Conservation (phyloP, 2,113 vertebrate species). For the Orycteropus afer region DNA sequence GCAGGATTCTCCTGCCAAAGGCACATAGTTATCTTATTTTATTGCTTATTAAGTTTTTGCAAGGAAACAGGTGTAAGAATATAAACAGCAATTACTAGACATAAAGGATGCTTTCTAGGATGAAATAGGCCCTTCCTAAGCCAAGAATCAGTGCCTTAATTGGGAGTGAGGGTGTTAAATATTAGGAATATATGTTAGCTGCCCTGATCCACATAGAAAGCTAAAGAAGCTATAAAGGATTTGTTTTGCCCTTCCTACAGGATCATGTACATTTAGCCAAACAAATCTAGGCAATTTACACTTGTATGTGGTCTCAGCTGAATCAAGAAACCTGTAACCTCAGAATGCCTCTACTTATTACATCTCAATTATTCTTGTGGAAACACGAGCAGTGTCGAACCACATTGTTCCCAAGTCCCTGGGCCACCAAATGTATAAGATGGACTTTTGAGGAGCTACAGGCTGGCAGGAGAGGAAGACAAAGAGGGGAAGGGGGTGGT, state of each 20-base stretch:
- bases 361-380: constrained; percentile 90
- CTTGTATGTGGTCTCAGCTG: constrained; percentile 84
- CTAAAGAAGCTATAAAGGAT: constrained; percentile 59
- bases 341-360: constrained; percentile 87
- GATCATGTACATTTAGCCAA: constrained; percentile 71
- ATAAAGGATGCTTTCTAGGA: constrained; percentile 65
- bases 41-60: constrained; percentile 77
- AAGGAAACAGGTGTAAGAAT: constrained; percentile 79
- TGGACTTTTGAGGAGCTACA: constrained; percentile 72
- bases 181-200: constrained; percentile 37
- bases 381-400: constrained; percentile 83
- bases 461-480: constrained; percentile 52
- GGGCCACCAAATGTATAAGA: constrained; percentile 81
- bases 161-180: neutral
- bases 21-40: constrained; percentile 70
- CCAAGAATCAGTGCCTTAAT: constrained; percentile 25
- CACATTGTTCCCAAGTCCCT: constrained; percentile 78
- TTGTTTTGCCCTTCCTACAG: constrained; percentile 65
- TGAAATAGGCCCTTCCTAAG: constrained; percentile 65
- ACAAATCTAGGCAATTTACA: constrained; percentile 83
- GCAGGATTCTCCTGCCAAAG: constrained; percentile 74
- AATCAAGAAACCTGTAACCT: constrained; percentile 88
- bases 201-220: constrained; percentile 27
- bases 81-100: constrained; percentile 75
- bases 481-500: neutral